Base-by-base conservation (phyloP, 2,797 vertebrate species). In the Phrynocephalus forsythii region DNA sequence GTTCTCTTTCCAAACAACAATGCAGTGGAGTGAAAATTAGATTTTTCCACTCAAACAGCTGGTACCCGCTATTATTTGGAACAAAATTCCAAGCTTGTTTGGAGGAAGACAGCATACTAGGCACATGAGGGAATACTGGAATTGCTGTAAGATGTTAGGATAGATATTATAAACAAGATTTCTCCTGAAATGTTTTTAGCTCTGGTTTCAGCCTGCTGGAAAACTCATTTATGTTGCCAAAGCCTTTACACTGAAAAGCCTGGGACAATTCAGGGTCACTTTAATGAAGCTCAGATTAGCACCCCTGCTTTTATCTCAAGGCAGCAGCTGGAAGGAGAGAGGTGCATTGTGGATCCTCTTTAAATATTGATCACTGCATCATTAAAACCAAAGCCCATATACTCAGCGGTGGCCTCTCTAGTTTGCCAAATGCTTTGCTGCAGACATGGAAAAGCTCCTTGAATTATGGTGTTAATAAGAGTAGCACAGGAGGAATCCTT, bases 301-400 rank as follows among this genome's bases (percentile, higher is more conserved):
- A 1, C 60, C 81, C 67, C 68, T 0, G 0, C 3, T 38, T 94
- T 83, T 92, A 83, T 91, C 93, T 92, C 86, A 87, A 86, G 88
- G 89, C 90, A 93, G 91, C 94, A 92, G 91, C 93, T 93, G 95
- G 89, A 85, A 95, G 80, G 82, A 85, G 79, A 90, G 90, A 92
- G 87, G 83, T 52, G 8, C 68, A 28, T 92, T 89, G 93, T 96
- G 94, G 94, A 92, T 93, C 89, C 93, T 96, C 85, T 95, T 96
- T 95, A 96, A 96, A 96, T 96, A 96, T 97, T 96, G 96, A 97
- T 97, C 95, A 94, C 83, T 90, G 92, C 88, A 60, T 92, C 90
- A 86, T 93, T 95, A 94, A 94, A 95, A 89, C 94, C 92, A 92
- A 95, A 95, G 94, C 22, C 95, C 93, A 94, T 95, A 13, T 94